A percentile compares a stretch with the other conserved stretches of the same genome.
phyloP scores from a whole-genome alignment of 2,113 vertebrate genomes.

The Saccopteryx bilineata region DNA sequence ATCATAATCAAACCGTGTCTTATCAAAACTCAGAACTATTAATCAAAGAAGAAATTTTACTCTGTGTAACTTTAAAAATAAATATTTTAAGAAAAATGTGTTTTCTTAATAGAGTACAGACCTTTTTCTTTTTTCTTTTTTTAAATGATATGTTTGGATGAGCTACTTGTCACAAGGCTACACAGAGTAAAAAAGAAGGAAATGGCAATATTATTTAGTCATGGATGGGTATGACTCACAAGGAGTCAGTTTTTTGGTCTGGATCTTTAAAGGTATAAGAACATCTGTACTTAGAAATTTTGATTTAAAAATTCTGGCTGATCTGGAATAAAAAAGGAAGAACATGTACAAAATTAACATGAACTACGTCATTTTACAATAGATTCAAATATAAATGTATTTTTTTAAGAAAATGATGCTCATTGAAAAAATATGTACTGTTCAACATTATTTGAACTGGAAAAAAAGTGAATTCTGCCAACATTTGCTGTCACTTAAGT shows the following conservation, averaged over 20 bases:
- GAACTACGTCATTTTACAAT: neutral
- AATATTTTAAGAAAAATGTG: neutral
- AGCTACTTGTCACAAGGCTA: slow-evolving; percentile 32
- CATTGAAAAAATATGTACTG: neutral
- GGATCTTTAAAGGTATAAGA: slow-evolving; percentile 59
- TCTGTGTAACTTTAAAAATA: slow-evolving; percentile 29
- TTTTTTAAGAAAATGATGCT: slow-evolving; percentile 57
- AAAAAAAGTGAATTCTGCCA: slow-evolving; percentile 16
- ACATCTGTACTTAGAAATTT: slow-evolving; percentile 38
- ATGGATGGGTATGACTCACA: slow-evolving; percentile 46
- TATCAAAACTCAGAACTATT: slow-evolving; percentile 27
- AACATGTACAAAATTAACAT: slow-evolving; percentile 8
- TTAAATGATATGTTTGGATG: neutral
- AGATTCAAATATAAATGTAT: slow-evolving; percentile 28
- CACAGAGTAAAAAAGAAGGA: neutral
- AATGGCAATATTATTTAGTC: slow-evolving; percentile 34
- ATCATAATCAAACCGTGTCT: neutral
- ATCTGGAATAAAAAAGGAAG: slow-evolving; percentile 26
- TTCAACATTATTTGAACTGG: slow-evolving; percentile 15
- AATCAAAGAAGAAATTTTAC: slow-evolving; percentile 9
- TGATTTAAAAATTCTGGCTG: slow-evolving; percentile 33
- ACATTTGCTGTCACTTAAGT: neutral
- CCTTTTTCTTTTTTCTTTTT: neutral
- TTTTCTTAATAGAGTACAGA: neutral
- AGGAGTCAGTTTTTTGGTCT: slow-evolving; percentile 25